phyloP scores from a whole-genome alignment of 2,797 vertebrate genomes.

The Characodon lateralis region DNA sequence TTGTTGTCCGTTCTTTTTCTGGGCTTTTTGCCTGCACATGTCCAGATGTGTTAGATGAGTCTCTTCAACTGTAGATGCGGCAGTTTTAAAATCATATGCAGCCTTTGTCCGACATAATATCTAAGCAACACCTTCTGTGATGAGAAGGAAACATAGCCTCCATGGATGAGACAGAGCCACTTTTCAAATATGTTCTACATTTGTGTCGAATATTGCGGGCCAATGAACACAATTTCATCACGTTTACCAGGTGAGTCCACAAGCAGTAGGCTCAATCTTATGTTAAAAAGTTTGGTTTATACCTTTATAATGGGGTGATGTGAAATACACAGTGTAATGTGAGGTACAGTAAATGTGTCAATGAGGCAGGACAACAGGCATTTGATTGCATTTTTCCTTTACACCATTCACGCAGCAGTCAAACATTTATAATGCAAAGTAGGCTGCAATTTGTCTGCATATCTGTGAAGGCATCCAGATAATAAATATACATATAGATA shows the following conservation, averaged over 20 bases:
- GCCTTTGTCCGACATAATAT: constrained; percentile 30
- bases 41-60: constrained; percentile 69
- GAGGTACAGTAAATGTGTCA: constrained; percentile 40
- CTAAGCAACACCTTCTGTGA: constrained; percentile 51
- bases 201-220: constrained; percentile 36
- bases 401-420: neutral
- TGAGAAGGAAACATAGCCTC: constrained; percentile 32
- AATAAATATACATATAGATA: too few relatives aligned
- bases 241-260: constrained; percentile 45
- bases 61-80: constrained; percentile 19
- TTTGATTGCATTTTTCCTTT: neutral
- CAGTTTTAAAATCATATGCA: constrained; percentile 61
- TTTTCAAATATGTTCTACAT: constrained; percentile 18
- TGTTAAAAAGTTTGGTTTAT: constrained; percentile 17
- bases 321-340: constrained; percentile 14
- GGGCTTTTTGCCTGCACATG: neutral
- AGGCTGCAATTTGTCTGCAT: neutral
- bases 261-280: constrained; percentile 17
- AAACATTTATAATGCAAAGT: neutral
- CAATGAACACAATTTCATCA: constrained; percentile 51
- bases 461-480: neutral
- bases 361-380: constrained; percentile 16
- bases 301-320: constrained; percentile 24
- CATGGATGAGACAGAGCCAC: constrained; percentile 39
- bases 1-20: constrained; percentile 40